Base-by-base conservation (phyloP, 2,888 invertebrate genomes). In the Drosophila hawaiiensis region DNA sequence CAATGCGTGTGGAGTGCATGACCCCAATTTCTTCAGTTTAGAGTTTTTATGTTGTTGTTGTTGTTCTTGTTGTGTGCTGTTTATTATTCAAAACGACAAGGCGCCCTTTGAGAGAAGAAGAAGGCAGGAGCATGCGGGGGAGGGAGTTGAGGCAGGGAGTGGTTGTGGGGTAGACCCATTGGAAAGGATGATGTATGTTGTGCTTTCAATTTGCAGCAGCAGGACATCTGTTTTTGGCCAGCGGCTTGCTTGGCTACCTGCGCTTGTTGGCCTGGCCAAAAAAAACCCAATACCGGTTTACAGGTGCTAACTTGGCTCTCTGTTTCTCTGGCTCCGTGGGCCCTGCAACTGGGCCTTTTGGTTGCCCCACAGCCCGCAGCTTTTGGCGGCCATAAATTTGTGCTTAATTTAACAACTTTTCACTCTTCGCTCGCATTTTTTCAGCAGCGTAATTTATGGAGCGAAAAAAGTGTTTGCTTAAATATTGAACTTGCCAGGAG, bases 191-290 rank as follows among this genome's bases (percentile, higher is more conserved):
- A 91, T 91, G 90, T 83, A 90, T 91, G 90, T 85, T 85, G 84
- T 76, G 85, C 90, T 83, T 90, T 91, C 91, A 87, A 91, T 91
- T 91, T 91, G 91, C 91, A 91, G 91, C 91, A 91, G 87, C 91
- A 91, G 92, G 92, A 92, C 92, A 92, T 92, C 92, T 92, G 92
- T 91, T 91, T 91, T 91, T 91, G 62, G 60, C 68, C 70, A 73
- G 50, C 60, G 49, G 68, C 73, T 25, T 10, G 16, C 41, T 41
- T 16, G 35, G 64, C 78, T 74, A 78, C 78, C 78, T 74, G 78
- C 65, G 39, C 67, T 33, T 25, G 9, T 29, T 39, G 12, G 28
- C 19, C 2, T 50, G 12, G 25, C 1, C 14, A 53, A 22, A 4
- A n/a, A 12, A 33, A 25, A 49, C 49, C 43, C 43, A 80, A 31